Percentiles rank a stretch among this genome's conserved stretches.
These are phyloP conservation scores for Apocheima hispidaria DNA, from an alignment of 2,888 invertebrate species.

Conservation along the genomic window DNA sequence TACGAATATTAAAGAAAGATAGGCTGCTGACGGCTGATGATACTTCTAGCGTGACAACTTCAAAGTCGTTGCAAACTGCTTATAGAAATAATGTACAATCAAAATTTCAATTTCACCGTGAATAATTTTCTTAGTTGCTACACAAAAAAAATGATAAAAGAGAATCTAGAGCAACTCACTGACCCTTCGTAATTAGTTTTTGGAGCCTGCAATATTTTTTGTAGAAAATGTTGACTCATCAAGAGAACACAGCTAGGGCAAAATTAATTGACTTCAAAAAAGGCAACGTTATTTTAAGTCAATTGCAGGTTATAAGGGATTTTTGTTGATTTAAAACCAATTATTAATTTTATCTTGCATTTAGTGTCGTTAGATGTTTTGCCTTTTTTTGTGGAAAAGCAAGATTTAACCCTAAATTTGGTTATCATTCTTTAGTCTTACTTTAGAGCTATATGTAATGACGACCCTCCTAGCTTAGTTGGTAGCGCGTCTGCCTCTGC, in stretches of 20 bases:
- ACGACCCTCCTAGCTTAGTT: too few relatives aligned
- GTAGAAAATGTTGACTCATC: constrained; percentile 1
- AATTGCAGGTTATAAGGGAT: neutral
- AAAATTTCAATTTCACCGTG: neutral
- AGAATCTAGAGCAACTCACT: neutral
- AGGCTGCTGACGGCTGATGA: too few relatives aligned
- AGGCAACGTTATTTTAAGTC: neutral
- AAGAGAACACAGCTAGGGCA: neutral
- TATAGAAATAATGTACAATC: neutral
- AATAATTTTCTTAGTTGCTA: neutral
- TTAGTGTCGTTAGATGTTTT: too few relatives aligned
- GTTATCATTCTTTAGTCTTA: too few relatives aligned
- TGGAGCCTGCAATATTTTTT: constrained; percentile 3
- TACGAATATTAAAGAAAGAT: too few relatives aligned
- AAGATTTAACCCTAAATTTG: too few relatives aligned
- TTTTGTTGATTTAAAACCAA: too few relatives aligned
- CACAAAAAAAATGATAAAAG: constrained; percentile 4
- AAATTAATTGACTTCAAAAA: constrained; percentile 9
- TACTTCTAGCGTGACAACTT: neutral
- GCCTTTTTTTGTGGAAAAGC: too few relatives aligned
- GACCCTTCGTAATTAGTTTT: constrained; percentile 10
- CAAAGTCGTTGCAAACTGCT: neutral
- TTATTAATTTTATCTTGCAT: too few relatives aligned
- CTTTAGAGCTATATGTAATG: too few relatives aligned
- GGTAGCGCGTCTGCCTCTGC: too few relatives aligned